phyloP scores from a whole-genome alignment of 2,888 invertebrate species.

The Epinotia nisella region DNA sequence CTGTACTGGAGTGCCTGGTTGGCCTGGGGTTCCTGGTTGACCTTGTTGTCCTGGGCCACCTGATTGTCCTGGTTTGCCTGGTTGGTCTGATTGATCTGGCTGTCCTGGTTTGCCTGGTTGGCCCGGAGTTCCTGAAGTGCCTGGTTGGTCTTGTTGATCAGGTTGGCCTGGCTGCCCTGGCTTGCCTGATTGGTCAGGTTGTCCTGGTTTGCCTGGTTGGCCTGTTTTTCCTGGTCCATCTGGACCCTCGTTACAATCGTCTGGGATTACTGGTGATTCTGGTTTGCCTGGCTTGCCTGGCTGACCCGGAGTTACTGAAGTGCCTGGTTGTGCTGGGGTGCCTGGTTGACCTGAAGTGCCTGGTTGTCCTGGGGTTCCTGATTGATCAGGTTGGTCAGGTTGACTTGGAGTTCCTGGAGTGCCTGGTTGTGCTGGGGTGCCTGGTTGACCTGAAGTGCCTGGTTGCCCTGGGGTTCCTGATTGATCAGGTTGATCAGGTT shows the following conservation, averaged over 20 bases:
- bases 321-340: conserved; percentile 11
- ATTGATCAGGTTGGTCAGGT: background rate
- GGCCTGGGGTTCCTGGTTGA: background rate
- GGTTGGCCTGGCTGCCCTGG: conserved; percentile 52
- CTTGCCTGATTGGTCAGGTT: conserved; percentile 53
- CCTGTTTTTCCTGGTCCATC: background rate
- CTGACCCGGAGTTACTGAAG: background rate
- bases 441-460: background rate
- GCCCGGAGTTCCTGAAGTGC: background rate
- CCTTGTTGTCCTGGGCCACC: background rate
- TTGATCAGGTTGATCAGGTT: conserved; percentile 12
- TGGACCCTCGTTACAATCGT: background rate
- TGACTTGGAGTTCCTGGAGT: conserved; percentile 10
- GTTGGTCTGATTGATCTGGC: background rate
- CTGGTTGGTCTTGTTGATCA: conserved; percentile 14
- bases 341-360: conserved; percentile 30
- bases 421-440: background rate
- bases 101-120: background rate
- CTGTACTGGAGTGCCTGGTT: background rate
- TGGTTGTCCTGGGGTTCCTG: conserved; percentile 22
- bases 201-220: conserved; percentile 50
- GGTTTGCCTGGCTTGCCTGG: background rate
- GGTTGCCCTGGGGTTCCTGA: background rate
- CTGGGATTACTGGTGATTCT: background rate
- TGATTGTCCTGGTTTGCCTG: background rate